phyloP scores from a whole-genome alignment of 1,140 invertebrate species.

The Drosophila leontia region DNA sequence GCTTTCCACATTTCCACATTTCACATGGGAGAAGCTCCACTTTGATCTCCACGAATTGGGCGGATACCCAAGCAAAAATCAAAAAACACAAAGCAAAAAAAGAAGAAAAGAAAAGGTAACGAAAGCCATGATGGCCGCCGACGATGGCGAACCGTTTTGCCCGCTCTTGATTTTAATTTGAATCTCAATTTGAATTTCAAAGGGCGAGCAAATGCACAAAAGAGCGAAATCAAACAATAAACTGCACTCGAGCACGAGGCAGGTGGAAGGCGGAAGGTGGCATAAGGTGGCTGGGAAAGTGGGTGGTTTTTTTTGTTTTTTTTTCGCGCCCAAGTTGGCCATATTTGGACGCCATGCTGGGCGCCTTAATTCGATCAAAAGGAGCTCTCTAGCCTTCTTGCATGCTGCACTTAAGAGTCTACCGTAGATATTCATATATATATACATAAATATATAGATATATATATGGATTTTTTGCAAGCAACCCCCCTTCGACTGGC shows the following conservation, averaged over 20 bases:
- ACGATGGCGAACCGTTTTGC: slow-evolving; percentile 53
- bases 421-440: background rate
- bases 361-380: slow-evolving; percentile 74
- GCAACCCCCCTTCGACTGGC: slow-evolving; percentile 1
- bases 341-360: slow-evolving; percentile 82
- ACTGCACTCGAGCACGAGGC: slow-evolving; percentile 74
- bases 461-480: background rate
- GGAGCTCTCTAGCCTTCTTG: slow-evolving; percentile 34
- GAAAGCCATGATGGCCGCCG: slow-evolving; percentile 30
- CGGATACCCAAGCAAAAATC: slow-evolving; percentile 42
- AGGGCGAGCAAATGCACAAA: slow-evolving; percentile 73
- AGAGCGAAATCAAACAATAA: slow-evolving; percentile 78
- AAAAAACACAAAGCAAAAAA: slow-evolving; percentile 3
- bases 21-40: slow-evolving; percentile 56
- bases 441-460: background rate
- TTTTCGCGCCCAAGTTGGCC: slow-evolving; percentile 62
- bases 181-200: slow-evolving; percentile 75
- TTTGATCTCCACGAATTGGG: slow-evolving; percentile 75
- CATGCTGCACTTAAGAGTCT: slow-evolving; percentile 25
- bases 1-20: slow-evolving; percentile 58
- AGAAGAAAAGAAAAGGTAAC: slow-evolving; percentile 3
- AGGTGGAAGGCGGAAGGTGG: slow-evolving; percentile 9
- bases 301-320: background rate
- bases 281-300: background rate
- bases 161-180: slow-evolving; percentile 69